Percentiles rank a stretch among this genome's conserved stretches.
Evolutionary conservation across 2,797 vertebrate genomes (phyloP).

Genomic region (Brachyrhaphis roseni): DNA sequence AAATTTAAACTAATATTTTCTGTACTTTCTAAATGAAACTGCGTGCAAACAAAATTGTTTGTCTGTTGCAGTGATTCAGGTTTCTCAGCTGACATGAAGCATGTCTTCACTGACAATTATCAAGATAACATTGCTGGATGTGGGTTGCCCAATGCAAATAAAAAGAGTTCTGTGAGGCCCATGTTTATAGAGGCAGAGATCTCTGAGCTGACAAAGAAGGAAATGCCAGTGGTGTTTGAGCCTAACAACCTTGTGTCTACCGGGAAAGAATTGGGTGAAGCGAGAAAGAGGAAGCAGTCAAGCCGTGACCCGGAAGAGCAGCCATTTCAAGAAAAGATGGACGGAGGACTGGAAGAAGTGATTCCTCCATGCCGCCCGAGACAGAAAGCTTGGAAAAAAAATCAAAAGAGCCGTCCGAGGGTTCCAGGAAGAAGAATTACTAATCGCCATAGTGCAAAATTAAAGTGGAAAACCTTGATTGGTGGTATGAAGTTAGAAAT

Average conservation of each 20-base stretch:
- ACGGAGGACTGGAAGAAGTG: background rate
- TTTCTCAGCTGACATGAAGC: conserved; percentile 40
- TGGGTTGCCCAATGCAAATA: background rate
- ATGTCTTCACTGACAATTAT: background rate
- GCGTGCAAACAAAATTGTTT: background rate
- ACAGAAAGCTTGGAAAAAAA: background rate
- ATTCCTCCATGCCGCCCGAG: background rate
- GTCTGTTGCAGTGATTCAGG: conserved; percentile 36
- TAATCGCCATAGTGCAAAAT: background rate
- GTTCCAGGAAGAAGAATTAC: background rate
- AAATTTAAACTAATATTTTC: background rate
- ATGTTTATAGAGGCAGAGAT: conserved; percentile 4
- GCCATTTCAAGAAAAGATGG: background rate
- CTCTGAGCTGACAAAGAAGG: background rate
- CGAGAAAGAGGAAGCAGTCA: background rate
- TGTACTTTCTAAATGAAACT: background rate
- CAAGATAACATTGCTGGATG: background rate
- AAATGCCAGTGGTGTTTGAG: background rate
- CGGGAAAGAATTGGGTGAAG: background rate
- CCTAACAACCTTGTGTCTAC: background rate
- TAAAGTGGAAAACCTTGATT: background rate
- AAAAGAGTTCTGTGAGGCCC: conserved; percentile 21
- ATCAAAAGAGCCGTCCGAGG: background rate
- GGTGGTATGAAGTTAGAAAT: background rate
- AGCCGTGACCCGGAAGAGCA: background rate